Percentiles rank a stretch among this genome's conserved stretches.
Evolutionary conservation across 2,113 vertebrate genomes (phyloP).

Genomic region (Spheniscus mendiculus): DNA sequence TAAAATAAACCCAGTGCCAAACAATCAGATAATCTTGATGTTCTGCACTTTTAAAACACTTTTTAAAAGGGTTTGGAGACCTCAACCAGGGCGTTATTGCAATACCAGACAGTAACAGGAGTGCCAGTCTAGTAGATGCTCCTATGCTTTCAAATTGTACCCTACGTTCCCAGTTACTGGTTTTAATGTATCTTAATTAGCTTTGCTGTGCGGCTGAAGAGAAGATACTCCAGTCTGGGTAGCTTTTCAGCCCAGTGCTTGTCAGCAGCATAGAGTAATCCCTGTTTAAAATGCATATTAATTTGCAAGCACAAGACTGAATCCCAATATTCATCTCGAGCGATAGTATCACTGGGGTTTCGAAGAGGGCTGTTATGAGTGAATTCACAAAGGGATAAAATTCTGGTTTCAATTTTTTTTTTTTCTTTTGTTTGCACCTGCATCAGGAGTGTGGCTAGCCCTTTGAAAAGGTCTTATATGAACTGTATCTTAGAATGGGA

Average conservation of each 20-base stretch:
- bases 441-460: background rate
- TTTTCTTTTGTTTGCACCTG: slow-evolving; percentile 20
- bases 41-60: background rate
- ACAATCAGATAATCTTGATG: too few relatives aligned
- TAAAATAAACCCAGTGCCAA: background rate
- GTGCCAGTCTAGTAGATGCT: background rate
- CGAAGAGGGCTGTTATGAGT: background rate
- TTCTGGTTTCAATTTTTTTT: background rate
- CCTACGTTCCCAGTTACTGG: background rate
- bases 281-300: slow-evolving; percentile 14
- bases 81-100: background rate
- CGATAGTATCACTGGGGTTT: background rate
- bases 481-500: background rate
- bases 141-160: background rate
- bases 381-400: background rate
- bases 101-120: background rate
- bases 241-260: slow-evolving; percentile 3
- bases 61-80: background rate
- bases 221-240: slow-evolving; percentile 29
- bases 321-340: background rate
- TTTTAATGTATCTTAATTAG: slow-evolving; percentile 32
- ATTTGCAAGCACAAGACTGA: slow-evolving; percentile 2
- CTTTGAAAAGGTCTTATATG: background rate
- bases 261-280: slow-evolving; percentile 26
- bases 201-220: background rate